Conservation (phyloP, 1,140 invertebrate species). For the Lordiphosa collinella region DNA sequence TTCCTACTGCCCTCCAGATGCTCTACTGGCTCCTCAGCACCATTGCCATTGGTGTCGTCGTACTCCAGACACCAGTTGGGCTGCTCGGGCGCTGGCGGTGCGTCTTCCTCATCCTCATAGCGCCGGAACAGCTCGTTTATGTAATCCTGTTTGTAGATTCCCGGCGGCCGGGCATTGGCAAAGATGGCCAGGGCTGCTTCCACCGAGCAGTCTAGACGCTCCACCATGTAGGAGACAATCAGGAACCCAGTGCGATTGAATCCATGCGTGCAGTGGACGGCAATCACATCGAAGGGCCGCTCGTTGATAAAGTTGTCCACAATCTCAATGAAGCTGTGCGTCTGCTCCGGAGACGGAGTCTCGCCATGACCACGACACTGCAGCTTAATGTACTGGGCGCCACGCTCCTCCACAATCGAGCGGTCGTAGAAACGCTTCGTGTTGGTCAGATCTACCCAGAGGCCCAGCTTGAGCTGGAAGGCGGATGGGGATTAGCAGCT, state of each 20-base stretch:
- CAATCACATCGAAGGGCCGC: slow-evolving; percentile 89
- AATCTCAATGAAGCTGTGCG: slow-evolving; percentile 87
- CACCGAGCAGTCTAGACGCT: slow-evolving; percentile 87
- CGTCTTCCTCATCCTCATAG: slow-evolving; percentile 89
- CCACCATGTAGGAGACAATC: slow-evolving; percentile 93
- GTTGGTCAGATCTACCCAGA: slow-evolving; percentile 98
- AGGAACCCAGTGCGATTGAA: slow-evolving; percentile 99
- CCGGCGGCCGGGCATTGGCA: slow-evolving; percentile 85
- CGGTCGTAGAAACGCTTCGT: slow-evolving; percentile 95
- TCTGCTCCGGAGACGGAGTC: slow-evolving; percentile 89
- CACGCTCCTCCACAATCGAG: slow-evolving; percentile 86
- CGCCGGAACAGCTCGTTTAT: slow-evolving; percentile 86
- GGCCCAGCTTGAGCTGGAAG: slow-evolving; percentile 88
- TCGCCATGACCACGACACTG: slow-evolving; percentile 92
- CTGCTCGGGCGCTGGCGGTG: slow-evolving; percentile 85
- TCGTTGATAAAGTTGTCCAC: slow-evolving; percentile 90
- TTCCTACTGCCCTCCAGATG: slow-evolving; percentile 19
- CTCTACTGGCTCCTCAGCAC: not conserved
- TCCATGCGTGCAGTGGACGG: slow-evolving; percentile 99
- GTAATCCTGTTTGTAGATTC: slow-evolving; percentile 90
- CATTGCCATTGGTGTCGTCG: slow-evolving; percentile 63
- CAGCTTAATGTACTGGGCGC: slow-evolving; percentile 91
- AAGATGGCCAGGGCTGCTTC: slow-evolving; percentile 91
- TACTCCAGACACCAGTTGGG: slow-evolving; percentile 89
- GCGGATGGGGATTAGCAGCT: not conserved